Percentiles rank a stretch among this genome's conserved stretches.
Conservation (phyloP, 2,888 invertebrate species). For the Cactoblastis cactorum region DNA sequence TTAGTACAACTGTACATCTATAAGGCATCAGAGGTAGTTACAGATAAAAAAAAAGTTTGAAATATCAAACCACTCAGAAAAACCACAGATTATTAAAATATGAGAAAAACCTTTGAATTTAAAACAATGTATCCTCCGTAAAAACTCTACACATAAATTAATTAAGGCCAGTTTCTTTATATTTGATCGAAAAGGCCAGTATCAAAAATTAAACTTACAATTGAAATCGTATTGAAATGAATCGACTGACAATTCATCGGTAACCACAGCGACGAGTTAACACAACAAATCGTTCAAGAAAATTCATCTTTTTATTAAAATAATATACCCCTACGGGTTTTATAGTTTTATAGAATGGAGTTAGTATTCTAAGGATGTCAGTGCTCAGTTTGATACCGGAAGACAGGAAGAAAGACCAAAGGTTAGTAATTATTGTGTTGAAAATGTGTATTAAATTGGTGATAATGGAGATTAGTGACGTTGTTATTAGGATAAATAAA, state of each 20-base stretch:
- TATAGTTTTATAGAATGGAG: constrained; percentile 48
- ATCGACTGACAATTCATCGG: constrained; percentile 52
- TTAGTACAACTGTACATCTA: too few species aligned
- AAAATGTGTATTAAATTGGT: too few species aligned
- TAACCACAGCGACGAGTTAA: constrained; percentile 49
- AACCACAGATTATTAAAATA: too few species aligned
- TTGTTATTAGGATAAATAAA: too few species aligned
- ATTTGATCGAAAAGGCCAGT: constrained; percentile 25
- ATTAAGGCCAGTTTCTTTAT: too few species aligned
- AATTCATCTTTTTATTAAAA: constrained; percentile 30
- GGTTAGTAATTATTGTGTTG: constrained; percentile 32
- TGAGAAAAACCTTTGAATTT: too few species aligned
- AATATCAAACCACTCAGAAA: too few species aligned
- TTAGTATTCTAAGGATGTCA: constrained; percentile 54
- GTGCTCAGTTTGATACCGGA: constrained; percentile 74
- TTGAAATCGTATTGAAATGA: constrained; percentile 26
- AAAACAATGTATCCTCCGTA: too few species aligned
- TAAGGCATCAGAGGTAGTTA: too few species aligned
- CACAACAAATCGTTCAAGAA: constrained; percentile 39
- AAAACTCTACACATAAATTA: background rate
- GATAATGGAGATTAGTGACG: too few species aligned
- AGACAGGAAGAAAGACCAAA: constrained; percentile 61
- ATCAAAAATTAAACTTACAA: constrained; percentile 4
- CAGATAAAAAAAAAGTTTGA: too few species aligned
- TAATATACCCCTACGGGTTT: constrained; percentile 37